A percentile compares a stretch with the other conserved stretches of the same genome.
These are phyloP conservation scores for Leptoteleia sp. DNA, from an alignment of 1,140 invertebrate species.

Conservation along the genomic window DNA sequence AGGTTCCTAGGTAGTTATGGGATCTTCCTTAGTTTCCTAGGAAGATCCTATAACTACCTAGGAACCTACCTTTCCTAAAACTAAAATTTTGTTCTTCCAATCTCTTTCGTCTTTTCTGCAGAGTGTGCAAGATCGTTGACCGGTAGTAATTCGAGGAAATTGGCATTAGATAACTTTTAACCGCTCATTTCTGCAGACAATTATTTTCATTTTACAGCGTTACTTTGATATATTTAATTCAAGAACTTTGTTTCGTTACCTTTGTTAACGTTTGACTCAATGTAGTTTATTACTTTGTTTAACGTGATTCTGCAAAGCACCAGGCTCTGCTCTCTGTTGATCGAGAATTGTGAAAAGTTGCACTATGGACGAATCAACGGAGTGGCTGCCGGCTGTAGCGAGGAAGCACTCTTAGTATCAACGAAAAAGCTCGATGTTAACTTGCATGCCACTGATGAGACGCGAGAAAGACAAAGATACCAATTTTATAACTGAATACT, in stretches of 20 bases:
- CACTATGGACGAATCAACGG: not conserved
- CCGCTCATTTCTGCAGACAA: not conserved
- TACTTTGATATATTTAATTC: not conserved
- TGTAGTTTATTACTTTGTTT: constrained; percentile 10
- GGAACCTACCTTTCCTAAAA: no score
- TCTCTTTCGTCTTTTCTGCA: no score
- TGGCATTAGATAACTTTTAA: no score
- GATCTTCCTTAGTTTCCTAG: no score
- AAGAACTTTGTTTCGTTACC: not conserved
- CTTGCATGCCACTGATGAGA: constrained; percentile 6
- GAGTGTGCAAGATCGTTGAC: no score
- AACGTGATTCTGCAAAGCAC: no score
- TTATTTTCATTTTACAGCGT: not conserved
- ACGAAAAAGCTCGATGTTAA: constrained; percentile 15
- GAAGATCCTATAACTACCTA: no score
- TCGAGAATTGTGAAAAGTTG: not conserved
- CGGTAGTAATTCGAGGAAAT: no score
- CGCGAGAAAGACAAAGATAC: not conserved
- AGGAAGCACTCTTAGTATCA: not conserved
- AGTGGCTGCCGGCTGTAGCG: not conserved
- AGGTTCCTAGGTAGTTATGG: no score
- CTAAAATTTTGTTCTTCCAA: no score
- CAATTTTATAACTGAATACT: not conserved
- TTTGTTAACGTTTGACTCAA: constrained; percentile 13
- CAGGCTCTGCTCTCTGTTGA: constrained; percentile 7